Conservation (phyloP, 2,888 invertebrate species). For the Eudemis profundana region DNA sequence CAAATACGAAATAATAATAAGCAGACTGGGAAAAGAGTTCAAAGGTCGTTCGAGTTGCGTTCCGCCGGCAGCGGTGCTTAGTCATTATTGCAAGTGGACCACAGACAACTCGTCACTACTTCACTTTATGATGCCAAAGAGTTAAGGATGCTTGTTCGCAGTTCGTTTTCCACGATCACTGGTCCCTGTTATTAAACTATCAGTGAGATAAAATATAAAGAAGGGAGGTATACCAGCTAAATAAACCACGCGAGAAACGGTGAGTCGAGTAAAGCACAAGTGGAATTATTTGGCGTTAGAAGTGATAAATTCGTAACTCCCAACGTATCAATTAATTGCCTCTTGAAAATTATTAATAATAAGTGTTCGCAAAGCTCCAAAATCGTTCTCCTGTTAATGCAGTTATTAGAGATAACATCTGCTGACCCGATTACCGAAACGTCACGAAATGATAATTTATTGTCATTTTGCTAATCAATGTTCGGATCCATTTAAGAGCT, state of each 20-base stretch:
- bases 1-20: background rate
- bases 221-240: too few species aligned
- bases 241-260: too few species aligned
- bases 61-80: constrained; percentile 12
- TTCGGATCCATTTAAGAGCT: background rate
- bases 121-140: constrained; percentile 7
- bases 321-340: constrained; percentile 12
- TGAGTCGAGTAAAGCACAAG: background rate
- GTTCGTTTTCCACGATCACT: background rate
- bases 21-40: background rate
- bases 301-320: constrained; percentile 4
- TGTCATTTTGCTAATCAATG: background rate
- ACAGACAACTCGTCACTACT: background rate
- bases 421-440: background rate
- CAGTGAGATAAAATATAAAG: too few species aligned
- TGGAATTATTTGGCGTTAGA: background rate
- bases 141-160: background rate
- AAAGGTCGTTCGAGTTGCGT: background rate
- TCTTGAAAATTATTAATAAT: constrained; percentile 16
- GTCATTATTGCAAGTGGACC: constrained; percentile 18
- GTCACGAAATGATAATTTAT: background rate
- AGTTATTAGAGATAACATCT: constrained; percentile 20
- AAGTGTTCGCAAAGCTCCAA: constrained; percentile 10
- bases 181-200: too few species aligned
- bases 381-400: constrained; percentile 20